These are phyloP conservation scores for Meandrina meandrites DNA, from an alignment of 92 coral and sea anemone species.

Conservation along the genomic window DNA sequence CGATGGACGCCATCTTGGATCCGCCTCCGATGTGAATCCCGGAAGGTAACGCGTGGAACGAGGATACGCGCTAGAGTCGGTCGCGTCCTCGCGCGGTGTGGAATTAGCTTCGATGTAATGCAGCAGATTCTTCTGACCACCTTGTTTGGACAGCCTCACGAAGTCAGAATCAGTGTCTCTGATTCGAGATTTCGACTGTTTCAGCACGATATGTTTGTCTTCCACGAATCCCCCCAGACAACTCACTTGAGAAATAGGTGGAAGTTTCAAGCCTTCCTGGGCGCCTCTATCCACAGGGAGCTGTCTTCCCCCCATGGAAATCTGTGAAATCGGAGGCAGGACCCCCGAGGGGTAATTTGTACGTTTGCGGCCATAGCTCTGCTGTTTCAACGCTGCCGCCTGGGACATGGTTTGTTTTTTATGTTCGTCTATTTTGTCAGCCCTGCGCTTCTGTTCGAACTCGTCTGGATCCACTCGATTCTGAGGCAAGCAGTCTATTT, in stretches of 20 bases:
- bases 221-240: slow-evolving; percentile 47
- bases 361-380: slow-evolving; percentile 13
- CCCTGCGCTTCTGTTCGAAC: slow-evolving; percentile 29
- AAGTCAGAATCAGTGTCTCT: slow-evolving; percentile 65
- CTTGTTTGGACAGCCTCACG: slow-evolving; percentile 66
- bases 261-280: slow-evolving; percentile 36
- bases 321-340: slow-evolving; percentile 65
- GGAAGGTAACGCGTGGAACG: slow-evolving; percentile 40
- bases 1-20: slow-evolving; percentile 71
- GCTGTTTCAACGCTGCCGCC: slow-evolving; percentile 18
- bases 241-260: slow-evolving; percentile 66
- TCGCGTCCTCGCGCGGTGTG: slow-evolving; percentile 33
- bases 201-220: slow-evolving; percentile 19
- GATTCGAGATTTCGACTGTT: slow-evolving; percentile 39
- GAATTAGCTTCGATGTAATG: slow-evolving; percentile 53
- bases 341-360: slow-evolving; percentile 9
- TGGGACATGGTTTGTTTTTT: slow-evolving; percentile 31
- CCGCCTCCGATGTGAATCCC: slow-evolving; percentile 57
- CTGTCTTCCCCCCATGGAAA: slow-evolving; percentile 60
- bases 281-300: background rate
- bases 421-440: slow-evolving; percentile 22
- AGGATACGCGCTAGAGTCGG: slow-evolving; percentile 25
- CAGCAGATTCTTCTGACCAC: slow-evolving; percentile 72
- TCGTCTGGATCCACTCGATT: slow-evolving; percentile 44
- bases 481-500: slow-evolving; percentile 63